Conservation (phyloP, 2,888 invertebrate species). For the Tetrapedia diversipes region DNA sequence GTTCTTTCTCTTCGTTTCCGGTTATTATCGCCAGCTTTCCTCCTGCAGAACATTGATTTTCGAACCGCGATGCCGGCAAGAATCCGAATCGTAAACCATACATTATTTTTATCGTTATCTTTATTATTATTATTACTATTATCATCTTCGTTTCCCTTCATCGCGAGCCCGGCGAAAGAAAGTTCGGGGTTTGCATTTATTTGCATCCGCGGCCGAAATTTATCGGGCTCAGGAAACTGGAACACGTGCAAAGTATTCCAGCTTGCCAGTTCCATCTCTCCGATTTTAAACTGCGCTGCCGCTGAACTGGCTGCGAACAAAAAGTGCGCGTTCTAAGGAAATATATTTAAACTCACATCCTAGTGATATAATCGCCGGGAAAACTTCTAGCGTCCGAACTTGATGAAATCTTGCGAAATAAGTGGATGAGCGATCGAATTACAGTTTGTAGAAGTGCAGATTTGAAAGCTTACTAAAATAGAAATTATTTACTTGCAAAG, state of each 20-base stretch:
- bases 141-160: not conserved
- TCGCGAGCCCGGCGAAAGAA: constrained; percentile 26
- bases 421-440: not conserved
- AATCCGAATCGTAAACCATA: constrained; percentile 22
- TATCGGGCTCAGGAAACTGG: constrained; percentile 61
- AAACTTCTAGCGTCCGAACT: constrained; percentile 1
- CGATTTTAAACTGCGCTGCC: constrained; percentile 40
- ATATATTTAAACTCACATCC: constrained; percentile 24
- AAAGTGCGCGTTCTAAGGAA: constrained; percentile 39
- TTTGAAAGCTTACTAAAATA: too few relatives aligned
- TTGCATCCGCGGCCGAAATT: constrained; percentile 59
- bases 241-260: constrained; percentile 60
- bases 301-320: constrained; percentile 42
- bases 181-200: constrained; percentile 61
- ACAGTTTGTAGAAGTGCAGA: too few relatives aligned
- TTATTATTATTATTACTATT: constrained; percentile 47
- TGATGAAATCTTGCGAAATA: not conserved
- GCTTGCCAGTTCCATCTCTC: constrained; percentile 34
- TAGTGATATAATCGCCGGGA: constrained; percentile 21
- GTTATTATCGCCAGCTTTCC: not conserved
- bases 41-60: constrained; percentile 16
- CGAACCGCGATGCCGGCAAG: constrained; percentile 6
- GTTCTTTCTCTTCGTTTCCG: not conserved
- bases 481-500: too few relatives aligned
- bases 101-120: constrained; percentile 57